Percentiles rank a stretch among this genome's conserved stretches.
Conservation (phyloP, 2,113 vertebrate species). For the Passer montanus region DNA sequence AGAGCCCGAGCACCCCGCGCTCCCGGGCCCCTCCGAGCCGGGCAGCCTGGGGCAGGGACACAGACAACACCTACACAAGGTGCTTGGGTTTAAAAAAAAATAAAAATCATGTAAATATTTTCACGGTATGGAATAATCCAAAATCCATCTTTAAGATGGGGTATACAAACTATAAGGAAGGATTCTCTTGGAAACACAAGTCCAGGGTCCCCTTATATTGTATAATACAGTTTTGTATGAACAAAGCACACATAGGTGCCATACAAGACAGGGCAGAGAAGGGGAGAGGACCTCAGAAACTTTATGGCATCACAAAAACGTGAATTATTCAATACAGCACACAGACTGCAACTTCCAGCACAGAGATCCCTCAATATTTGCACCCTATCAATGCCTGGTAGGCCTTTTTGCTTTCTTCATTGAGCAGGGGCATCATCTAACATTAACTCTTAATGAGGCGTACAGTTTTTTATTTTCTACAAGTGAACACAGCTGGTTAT, state of each 20-base stretch:
- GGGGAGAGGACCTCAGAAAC: neutral
- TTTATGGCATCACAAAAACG: neutral
- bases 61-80: fast-evolving
- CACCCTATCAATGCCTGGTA: neutral
- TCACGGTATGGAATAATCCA: neutral
- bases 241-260: neutral
- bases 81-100: neutral
- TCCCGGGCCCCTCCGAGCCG: neutral
- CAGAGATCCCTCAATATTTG: neutral
- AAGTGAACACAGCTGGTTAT: neutral
- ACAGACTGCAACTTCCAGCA: neutral
- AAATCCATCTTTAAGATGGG: neutral
- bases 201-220: neutral
- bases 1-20: neutral
- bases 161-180: fast-evolving
- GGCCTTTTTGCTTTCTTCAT: neutral
- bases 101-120: neutral
- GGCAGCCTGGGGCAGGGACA: neutral
- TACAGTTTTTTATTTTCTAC: neutral
- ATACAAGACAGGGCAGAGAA: neutral
- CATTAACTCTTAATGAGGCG: neutral
- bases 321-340: neutral
- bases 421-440: neutral
- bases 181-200: neutral
- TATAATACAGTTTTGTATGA: neutral